phyloP scores from a whole-genome alignment of 2,888 invertebrate species.

The Pseudeuparius sepicola region DNA sequence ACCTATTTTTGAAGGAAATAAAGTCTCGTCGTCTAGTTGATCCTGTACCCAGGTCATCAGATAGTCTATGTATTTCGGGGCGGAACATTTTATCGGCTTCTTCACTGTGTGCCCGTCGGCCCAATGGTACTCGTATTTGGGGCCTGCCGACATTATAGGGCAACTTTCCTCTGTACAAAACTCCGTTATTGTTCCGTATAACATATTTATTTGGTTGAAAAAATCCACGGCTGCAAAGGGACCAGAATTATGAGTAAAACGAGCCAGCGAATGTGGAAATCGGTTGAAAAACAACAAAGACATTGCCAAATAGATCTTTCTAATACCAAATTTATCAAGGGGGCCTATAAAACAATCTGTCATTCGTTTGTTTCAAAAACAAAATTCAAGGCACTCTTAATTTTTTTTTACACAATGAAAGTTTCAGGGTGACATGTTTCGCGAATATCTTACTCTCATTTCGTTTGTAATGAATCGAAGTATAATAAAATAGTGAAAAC shows the following conservation, averaged over 20 bases:
- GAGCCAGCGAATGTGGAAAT: no score
- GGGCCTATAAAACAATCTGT: no score
- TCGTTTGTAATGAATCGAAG: no score
- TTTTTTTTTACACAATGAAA: no score
- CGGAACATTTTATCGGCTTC: conserved; percentile 98
- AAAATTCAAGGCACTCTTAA: conserved; percentile 1
- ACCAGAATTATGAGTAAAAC: no score
- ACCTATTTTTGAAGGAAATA: conserved; percentile 98
- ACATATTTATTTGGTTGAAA: conserved; percentile 99
- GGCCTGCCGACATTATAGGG: conserved; percentile 97
- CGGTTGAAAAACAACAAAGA: no score
- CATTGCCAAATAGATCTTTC: no score
- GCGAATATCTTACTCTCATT: no score
- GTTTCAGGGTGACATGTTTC: no score
- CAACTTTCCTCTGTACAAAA: conserved; percentile 97
- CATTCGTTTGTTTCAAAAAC: no score
- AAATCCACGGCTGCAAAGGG: conserved; percentile 85
- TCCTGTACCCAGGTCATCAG: conserved; percentile 99
- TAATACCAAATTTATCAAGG: no score
- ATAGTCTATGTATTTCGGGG: conserved; percentile 98
- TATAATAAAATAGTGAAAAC: no score
- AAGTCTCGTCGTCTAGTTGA: conserved; percentile 94
- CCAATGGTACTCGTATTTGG: conserved; percentile 99
- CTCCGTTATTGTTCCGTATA: conserved; percentile 99
- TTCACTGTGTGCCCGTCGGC: conserved; percentile 97